These are phyloP conservation scores for Lamproptera curius DNA, from an alignment of 2,888 invertebrate species.

Conservation along the genomic window DNA sequence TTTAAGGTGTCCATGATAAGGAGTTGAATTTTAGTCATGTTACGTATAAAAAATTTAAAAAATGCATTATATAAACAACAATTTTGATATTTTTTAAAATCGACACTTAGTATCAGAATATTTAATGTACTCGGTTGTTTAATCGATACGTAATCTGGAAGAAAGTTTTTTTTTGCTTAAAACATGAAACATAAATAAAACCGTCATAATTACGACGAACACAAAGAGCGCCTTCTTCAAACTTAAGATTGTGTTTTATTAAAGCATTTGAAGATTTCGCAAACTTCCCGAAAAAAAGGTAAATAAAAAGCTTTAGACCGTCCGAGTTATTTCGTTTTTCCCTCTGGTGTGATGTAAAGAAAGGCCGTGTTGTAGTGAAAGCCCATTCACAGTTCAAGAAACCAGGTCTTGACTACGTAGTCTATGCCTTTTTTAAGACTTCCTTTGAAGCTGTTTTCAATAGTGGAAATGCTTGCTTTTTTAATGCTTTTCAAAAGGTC, in stretches of 20 bases:
- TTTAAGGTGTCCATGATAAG: no score
- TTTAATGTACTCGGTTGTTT: no score
- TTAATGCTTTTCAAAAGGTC: background rate
- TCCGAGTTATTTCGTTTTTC: slow-evolving; percentile 14
- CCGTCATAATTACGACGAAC: background rate
- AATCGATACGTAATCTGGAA: no score
- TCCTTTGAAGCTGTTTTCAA: slow-evolving; percentile 17
- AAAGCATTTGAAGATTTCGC: slow-evolving; percentile 8
- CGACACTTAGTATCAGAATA: no score
- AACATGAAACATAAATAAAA: no score
- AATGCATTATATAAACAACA: no score
- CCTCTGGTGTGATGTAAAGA: slow-evolving; percentile 17
- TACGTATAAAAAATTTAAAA: no score
- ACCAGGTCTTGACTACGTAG: slow-evolving; percentile 19
- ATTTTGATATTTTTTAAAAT: no score
- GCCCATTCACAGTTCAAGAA: slow-evolving; percentile 20
- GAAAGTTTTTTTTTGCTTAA: no score
- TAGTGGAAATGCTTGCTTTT: slow-evolving; percentile 6
- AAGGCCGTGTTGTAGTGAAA: slow-evolving; percentile 17
- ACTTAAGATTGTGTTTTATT: slow-evolving; percentile 7
- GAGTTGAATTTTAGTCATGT: no score
- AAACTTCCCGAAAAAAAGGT: slow-evolving; percentile 12
- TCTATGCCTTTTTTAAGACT: slow-evolving; percentile 14
- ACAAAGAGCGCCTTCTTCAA: slow-evolving; percentile 1
- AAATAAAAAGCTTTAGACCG: slow-evolving; percentile 6